These are phyloP conservation scores for Apostichopus japonicus DNA, from an alignment of 35 echinoderm and acorn worm species.

Conservation along the genomic window DNA sequence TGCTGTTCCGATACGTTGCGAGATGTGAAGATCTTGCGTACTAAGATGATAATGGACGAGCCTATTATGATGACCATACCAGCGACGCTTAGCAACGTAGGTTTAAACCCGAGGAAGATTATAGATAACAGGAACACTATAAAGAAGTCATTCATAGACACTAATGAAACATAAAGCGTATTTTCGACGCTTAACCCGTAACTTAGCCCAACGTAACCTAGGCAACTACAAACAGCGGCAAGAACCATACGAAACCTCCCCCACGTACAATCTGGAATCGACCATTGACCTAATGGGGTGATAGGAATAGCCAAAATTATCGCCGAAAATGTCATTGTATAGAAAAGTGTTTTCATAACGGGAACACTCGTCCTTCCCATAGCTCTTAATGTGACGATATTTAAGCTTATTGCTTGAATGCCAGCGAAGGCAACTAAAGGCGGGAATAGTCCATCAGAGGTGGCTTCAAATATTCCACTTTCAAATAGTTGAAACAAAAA, in stretches of 20 bases:
- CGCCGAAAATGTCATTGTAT: neutral
- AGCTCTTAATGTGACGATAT: neutral
- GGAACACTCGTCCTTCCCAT: neutral
- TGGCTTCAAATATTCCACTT: neutral
- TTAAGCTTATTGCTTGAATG: neutral
- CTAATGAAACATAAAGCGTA: neutral
- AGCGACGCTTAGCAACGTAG: neutral
- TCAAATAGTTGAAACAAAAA: conserved; percentile 10
- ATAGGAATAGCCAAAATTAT: neutral
- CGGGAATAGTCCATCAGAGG: neutral
- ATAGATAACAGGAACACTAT: neutral
- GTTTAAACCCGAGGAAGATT: neutral
- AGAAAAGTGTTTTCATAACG: neutral
- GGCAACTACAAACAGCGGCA: neutral
- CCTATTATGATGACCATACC: neutral
- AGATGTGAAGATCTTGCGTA: neutral
- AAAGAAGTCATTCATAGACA: neutral
- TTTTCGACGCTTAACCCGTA: conserved; percentile 4
- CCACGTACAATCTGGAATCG: conserved; percentile 5
- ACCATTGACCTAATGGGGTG: neutral
- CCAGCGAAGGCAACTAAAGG: neutral
- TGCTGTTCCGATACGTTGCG: neutral
- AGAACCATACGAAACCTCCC: neutral
- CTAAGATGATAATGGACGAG: neutral
- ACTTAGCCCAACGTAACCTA: neutral